A percentile compares a stretch with the other conserved stretches of the same genome.
Evolutionary conservation across 2,888 invertebrate species (phyloP).

Genomic region (Cynaeus angustus): DNA sequence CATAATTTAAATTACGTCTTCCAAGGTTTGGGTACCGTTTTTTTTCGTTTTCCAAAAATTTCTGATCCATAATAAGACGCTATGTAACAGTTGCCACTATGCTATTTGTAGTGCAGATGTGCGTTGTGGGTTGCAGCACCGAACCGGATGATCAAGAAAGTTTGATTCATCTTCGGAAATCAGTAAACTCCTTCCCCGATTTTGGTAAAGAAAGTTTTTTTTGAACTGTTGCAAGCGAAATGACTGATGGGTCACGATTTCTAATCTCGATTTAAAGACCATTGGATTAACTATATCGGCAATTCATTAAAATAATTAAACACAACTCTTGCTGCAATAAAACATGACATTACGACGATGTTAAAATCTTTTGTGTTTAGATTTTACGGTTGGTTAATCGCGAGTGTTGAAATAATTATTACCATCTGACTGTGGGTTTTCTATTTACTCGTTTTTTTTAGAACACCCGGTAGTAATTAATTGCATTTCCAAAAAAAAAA

Average conservation of each 20-base stretch:
- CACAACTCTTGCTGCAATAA: background rate
- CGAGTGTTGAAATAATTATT: conserved; percentile 2
- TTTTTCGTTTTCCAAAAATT: conserved; percentile 15
- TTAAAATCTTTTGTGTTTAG: background rate
- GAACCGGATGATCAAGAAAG: too few species aligned
- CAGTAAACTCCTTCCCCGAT: background rate
- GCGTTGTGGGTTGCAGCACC: conserved; percentile 1
- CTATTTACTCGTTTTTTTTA: background rate
- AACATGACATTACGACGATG: background rate
- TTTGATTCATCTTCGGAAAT: too few species aligned
- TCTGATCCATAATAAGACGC: too few species aligned
- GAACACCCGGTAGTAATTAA: too few species aligned
- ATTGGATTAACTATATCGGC: too few species aligned
- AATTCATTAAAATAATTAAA: too few species aligned
- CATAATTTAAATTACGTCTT: conserved; percentile 37
- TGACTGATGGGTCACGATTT: too few species aligned
- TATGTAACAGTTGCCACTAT: too few species aligned
- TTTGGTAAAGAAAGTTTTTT: background rate
- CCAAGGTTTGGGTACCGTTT: conserved; percentile 33
- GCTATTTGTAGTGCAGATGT: background rate
- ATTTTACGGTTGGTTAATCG: background rate
- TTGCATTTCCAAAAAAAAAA: too few species aligned
- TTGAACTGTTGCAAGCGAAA: too few species aligned
- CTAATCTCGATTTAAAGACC: too few species aligned
- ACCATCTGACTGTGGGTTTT: background rate